phyloP scores from a whole-genome alignment of 2,113 vertebrate species.

The Phyllostomus discolor region DNA sequence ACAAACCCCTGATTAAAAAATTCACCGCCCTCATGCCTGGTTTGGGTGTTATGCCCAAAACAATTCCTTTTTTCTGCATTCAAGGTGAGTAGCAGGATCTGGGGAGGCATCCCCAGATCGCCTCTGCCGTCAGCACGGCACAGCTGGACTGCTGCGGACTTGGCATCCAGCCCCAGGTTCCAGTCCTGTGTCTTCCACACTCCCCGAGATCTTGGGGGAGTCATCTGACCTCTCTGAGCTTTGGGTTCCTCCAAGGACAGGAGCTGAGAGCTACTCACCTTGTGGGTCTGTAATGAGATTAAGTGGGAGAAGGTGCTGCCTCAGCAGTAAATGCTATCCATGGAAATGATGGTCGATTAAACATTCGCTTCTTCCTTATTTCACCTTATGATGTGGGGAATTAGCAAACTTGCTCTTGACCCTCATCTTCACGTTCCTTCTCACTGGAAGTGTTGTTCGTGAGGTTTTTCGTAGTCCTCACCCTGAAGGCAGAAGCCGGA shows the following conservation, averaged over 20 bases:
- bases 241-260: background rate
- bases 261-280: background rate
- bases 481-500: background rate
- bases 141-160: rapidly evolving
- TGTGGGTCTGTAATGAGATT: background rate
- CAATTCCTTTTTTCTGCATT: background rate
- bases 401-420: background rate
- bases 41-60: background rate
- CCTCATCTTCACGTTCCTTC: background rate
- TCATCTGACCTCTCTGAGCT: background rate
- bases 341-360: rapidly evolving
- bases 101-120: background rate
- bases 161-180: background rate
- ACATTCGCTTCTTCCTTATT: rapidly evolving
- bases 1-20: slow-evolving; percentile 51
- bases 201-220: background rate
- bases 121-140: rapidly evolving
- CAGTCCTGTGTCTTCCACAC: background rate
- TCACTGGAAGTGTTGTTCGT: background rate
- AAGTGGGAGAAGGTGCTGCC: background rate
- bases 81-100: background rate
- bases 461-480: background rate
- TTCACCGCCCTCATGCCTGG: background rate
- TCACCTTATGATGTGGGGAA: rapidly evolving
- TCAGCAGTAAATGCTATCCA: rapidly evolving